phyloP scores from a whole-genome alignment of 1,140 invertebrate genomes.

The Drosophila grimshawi region DNA sequence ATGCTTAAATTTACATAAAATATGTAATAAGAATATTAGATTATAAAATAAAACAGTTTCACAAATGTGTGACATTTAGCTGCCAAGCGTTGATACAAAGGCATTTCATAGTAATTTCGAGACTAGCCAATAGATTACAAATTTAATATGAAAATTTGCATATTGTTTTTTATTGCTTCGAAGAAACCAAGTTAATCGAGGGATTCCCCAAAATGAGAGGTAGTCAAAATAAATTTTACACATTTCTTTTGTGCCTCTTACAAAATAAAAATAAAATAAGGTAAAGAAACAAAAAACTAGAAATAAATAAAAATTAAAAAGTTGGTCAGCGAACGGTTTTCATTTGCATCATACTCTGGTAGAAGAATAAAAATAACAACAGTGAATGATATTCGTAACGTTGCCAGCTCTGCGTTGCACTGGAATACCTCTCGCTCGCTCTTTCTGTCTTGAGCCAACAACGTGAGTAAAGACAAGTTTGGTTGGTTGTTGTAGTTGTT shows the following conservation, averaged over 20 bases:
- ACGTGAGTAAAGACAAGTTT: conserved; percentile 75
- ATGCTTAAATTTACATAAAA: not conserved
- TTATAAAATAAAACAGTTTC: not conserved
- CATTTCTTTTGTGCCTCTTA: conserved; percentile 37
- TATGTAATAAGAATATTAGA: not conserved
- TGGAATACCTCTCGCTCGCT: not conserved
- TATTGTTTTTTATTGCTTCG: not conserved
- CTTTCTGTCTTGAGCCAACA: conserved; percentile 60
- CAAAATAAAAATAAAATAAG: too few relatives aligned
- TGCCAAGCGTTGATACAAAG: conserved; percentile 15
- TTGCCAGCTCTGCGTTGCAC: conserved; percentile 17
- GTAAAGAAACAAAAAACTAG: conserved; percentile 7
- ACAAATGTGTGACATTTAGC: not conserved
- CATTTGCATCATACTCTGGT: conserved; percentile 25
- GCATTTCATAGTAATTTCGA: conserved; percentile 9
- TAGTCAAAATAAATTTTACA: conserved; percentile 7
- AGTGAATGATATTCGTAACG: conserved; percentile 46
- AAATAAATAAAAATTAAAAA: conserved; percentile 18
- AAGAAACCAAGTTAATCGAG: too few relatives aligned
- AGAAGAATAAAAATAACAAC: not conserved
- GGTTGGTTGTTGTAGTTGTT: conserved; percentile 49
- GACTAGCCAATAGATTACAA: not conserved
- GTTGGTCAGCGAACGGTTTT: conserved; percentile 49
- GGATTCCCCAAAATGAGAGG: too few relatives aligned
- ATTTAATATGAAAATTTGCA: not conserved